Evolutionary conservation across 2,113 vertebrate species (phyloP).

Genomic region (Nyctibius bracteatus): DNA sequence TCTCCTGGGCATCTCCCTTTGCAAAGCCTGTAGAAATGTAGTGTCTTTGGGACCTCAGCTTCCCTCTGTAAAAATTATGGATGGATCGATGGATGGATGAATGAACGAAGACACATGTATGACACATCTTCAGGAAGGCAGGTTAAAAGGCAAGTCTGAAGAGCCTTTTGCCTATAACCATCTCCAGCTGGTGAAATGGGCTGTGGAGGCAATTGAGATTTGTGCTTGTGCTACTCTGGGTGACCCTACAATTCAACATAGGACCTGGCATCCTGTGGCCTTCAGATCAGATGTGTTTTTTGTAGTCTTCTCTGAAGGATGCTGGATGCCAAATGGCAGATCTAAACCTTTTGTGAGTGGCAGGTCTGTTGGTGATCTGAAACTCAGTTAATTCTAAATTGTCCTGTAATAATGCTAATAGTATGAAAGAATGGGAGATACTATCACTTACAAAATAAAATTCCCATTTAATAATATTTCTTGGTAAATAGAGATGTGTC

Average conservation of each 20-base stretch:
- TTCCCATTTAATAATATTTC: background rate
- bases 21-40: background rate
- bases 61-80: background rate
- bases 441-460: background rate
- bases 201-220: background rate
- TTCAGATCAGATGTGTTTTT: background rate
- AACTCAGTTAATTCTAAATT: background rate
- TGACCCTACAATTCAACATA: background rate
- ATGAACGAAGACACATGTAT: background rate
- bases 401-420: background rate
- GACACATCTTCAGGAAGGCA: background rate
- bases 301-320: background rate
- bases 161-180: background rate
- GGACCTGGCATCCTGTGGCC: background rate
- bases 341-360: background rate
- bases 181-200: background rate
- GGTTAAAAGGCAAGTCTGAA: background rate
- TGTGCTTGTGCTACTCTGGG: background rate
- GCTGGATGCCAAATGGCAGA: background rate
- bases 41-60: background rate
- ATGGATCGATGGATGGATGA: no score
- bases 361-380: background rate
- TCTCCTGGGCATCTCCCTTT: background rate
- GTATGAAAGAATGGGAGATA: background rate
- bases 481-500: background rate